Percentiles rank a stretch among this genome's conserved stretches.
Conservation (phyloP, 2,888 invertebrate genomes). For the Prosopocoilus inquinatus region DNA sequence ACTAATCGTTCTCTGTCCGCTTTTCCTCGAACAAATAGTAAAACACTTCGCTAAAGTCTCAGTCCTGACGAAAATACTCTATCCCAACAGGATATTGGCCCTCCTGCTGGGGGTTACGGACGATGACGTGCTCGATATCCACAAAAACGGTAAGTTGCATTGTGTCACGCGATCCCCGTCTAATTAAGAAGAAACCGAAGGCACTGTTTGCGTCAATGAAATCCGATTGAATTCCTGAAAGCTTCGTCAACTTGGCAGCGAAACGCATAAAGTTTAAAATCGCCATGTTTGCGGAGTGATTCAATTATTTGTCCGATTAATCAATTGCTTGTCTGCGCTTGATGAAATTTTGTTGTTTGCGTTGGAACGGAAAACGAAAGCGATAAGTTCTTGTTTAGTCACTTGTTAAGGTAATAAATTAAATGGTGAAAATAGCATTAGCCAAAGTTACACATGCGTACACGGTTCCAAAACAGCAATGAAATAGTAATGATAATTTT, state of each 20-base stretch:
- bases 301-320: too few species aligned
- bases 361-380: not conserved
- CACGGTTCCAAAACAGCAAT: too few species aligned
- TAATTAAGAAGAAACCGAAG: not conserved
- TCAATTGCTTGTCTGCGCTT: too few species aligned
- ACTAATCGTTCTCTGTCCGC: slow-evolving; percentile 78
- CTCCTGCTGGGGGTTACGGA: slow-evolving; percentile 80
- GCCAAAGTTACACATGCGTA: too few species aligned
- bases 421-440: too few species aligned
- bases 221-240: too few species aligned
- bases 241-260: too few species aligned
- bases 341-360: too few species aligned
- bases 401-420: not conserved
- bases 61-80: slow-evolving; percentile 59
- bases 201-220: not conserved
- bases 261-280: too few species aligned
- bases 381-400: not conserved
- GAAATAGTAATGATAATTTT: too few species aligned
- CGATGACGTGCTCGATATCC: slow-evolving; percentile 65
- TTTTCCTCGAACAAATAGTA: slow-evolving; percentile 62
- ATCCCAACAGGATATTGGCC: slow-evolving; percentile 72
- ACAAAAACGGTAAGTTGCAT: slow-evolving; percentile 60
- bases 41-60: slow-evolving; percentile 56
- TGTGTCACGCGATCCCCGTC: not conserved
- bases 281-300: too few species aligned